Base-by-base conservation (phyloP, 1,140 invertebrate genomes). In the Euura lappo region DNA sequence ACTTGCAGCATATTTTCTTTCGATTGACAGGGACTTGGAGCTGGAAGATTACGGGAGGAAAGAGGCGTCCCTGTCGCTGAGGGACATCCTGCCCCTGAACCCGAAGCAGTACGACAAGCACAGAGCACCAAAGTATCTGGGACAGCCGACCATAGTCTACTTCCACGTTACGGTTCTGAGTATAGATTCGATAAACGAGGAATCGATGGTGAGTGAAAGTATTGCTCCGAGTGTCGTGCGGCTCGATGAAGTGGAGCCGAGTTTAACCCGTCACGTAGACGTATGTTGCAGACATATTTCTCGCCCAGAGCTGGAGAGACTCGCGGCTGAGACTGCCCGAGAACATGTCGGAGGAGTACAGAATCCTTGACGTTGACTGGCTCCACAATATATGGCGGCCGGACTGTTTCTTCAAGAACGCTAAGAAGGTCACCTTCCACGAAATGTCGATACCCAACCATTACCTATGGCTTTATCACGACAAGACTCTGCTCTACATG, bases 391-490 rank as follows among this genome's bases (percentile, higher is more conserved):
- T 97, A 83, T 97, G 96, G 96, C 90, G 95, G 71, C 96, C 96
- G 0, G 96, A 97, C 86, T 96, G 94, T 83, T 96, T 97, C 88
- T 97, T 97, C 83, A 97, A 96, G 87, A 97, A 97, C 84, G 95
- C 96, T 51, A 97, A 97, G 84, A 95, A 95, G 84, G 95, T 97
- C 44, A 97, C 95, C 2, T 97, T 97, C 79, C 95, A 97, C 77
- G 95, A 97, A 88, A 97, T 97, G 95, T 96, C 94, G 81, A 96
- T 97, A 85, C 95, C 96, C 0, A 97, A 97, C 86, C 96, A 97
- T 86, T 97, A 97, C 87, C 88, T 96, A 2, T 97, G 95, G 95
- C 84, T 97, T 64, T 96, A 96, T 83, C 94, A 96, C 82, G 95
- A 97, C 80, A 96, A 96, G 85, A 96, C 95, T 0, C 84, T 96